Evolutionary conservation across 2,888 invertebrate species (phyloP).

Genomic region (Drosophila paucipuncta): DNA sequence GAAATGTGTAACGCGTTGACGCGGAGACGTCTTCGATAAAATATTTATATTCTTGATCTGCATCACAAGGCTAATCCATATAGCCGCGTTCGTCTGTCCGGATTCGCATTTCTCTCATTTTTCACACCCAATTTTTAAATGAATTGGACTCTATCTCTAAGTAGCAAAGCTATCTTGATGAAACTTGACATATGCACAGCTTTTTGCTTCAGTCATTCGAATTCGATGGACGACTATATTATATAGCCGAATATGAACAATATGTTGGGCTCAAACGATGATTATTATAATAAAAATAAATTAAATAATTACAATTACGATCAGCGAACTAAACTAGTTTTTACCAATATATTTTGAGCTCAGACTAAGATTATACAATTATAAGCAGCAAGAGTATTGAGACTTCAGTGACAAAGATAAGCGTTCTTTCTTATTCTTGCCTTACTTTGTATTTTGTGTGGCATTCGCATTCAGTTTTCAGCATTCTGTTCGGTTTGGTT

Average conservation of each 20-base stretch:
- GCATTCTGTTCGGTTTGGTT: constrained; percentile 11
- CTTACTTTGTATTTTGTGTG: constrained; percentile 23
- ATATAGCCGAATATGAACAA: too few species aligned
- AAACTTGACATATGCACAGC: too few species aligned
- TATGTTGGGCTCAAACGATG: too few species aligned
- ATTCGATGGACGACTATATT: too few species aligned
- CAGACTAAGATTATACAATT: not conserved
- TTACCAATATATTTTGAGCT: not conserved
- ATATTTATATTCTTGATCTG: not conserved
- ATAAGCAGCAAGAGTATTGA: not conserved
- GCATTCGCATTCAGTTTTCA: constrained; percentile 34
- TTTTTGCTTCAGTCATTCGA: too few species aligned
- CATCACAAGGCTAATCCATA: not conserved
- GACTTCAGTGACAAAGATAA: not conserved
- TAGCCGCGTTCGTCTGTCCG: too few species aligned
- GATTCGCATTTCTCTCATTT: too few species aligned
- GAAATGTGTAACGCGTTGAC: not conserved
- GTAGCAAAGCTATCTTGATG: too few species aligned
- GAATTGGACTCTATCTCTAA: too few species aligned
- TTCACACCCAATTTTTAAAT: too few species aligned
- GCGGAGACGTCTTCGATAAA: not conserved
- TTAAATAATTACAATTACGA: not conserved
- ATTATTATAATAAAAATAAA: not conserved
- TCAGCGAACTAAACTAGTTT: not conserved
- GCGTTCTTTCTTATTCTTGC: constrained; percentile 14